phyloP scores from a whole-genome alignment of 2,113 vertebrate genomes.

The Hippocampus zosterae region DNA sequence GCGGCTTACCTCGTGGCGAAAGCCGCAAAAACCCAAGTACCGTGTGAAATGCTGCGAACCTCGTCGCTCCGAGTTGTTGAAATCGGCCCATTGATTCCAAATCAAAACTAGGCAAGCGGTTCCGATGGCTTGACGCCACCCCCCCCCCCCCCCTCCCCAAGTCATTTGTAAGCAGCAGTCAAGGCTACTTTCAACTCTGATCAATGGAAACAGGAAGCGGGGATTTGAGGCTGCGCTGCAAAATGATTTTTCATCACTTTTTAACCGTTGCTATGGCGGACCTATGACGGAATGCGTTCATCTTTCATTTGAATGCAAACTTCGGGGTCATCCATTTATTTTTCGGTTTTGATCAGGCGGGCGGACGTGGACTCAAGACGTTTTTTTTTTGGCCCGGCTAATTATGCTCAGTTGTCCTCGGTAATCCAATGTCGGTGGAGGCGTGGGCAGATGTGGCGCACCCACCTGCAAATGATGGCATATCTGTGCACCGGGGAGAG shows the following conservation, averaged over 20 bases:
- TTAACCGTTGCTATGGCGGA: constrained; percentile 46
- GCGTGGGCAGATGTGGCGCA: constrained; percentile 58
- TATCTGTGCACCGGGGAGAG: constrained; percentile 54
- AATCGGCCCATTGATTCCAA: constrained; percentile 44
- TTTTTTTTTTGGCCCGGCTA: constrained; percentile 58
- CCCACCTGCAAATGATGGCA: constrained; percentile 59
- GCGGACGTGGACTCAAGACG: constrained; percentile 50
- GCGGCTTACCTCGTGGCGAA: no score
- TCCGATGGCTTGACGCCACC: constrained; percentile 44
- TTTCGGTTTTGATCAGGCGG: constrained; percentile 56
- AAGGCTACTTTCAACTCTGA: constrained; percentile 37
- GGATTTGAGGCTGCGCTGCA: constrained; percentile 49
- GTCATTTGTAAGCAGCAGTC: constrained; percentile 48
- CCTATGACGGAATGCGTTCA: constrained; percentile 25
- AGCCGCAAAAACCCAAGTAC: background rate
- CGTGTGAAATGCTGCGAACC: no score
- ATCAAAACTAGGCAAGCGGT: constrained; percentile 34
- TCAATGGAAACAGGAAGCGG: constrained; percentile 46
- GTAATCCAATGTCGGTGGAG: constrained; percentile 59
- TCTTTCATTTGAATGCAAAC: constrained; percentile 45
- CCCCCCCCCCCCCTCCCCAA: constrained; percentile 30
- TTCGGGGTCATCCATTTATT: constrained; percentile 42
- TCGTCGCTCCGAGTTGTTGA: background rate
- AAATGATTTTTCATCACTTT: constrained; percentile 59
- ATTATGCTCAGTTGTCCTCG: constrained; percentile 65